phyloP scores from a whole-genome alignment of 2,113 vertebrate species.

The Agapornis roseicollis region DNA sequence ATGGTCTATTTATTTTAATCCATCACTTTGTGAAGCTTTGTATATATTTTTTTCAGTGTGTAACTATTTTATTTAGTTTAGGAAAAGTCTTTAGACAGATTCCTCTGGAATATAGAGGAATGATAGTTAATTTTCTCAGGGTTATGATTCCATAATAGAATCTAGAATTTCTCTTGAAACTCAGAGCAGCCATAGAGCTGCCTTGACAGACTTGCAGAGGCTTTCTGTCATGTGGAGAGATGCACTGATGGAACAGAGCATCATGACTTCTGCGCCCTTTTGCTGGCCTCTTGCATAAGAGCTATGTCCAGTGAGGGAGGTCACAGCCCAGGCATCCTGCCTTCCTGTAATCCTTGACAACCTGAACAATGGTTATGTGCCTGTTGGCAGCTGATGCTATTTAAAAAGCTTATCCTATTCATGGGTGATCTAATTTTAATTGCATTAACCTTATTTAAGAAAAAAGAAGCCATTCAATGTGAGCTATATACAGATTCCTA shows the following conservation, averaged over 20 bases:
- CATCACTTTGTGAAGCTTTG: not conserved
- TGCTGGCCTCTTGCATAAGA: not conserved
- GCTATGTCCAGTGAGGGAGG: not conserved
- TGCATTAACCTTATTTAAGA: slow-evolving; percentile 59
- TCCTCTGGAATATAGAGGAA: not conserved
- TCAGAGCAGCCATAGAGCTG: not conserved
- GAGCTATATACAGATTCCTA: not conserved
- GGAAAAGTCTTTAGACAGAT: not conserved
- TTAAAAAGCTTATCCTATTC: slow-evolving; percentile 58
- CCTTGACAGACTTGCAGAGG: not conserved
- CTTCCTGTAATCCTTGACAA: slow-evolving; percentile 42
- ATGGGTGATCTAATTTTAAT: slow-evolving; percentile 61
- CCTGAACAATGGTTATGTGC: slow-evolving; percentile 16
- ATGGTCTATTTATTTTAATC: slow-evolving; percentile 52
- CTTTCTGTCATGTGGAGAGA: not conserved
- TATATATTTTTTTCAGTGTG: not conserved
- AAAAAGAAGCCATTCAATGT: slow-evolving; percentile 20
- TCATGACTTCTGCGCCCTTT: not conserved
- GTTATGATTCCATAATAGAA: fast-evolving
- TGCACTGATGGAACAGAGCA: not conserved
- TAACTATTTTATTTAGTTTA: not conserved
- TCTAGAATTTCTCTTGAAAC: not conserved
- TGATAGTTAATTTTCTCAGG: not conserved
- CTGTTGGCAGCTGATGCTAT: slow-evolving; percentile 33
- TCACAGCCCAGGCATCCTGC: slow-evolving; percentile 35